Evolutionary conservation across 1,140 invertebrate genomes (phyloP), one percentile per base, ranked within the genome.

Genomic region (Planococcus citri): DNA sequence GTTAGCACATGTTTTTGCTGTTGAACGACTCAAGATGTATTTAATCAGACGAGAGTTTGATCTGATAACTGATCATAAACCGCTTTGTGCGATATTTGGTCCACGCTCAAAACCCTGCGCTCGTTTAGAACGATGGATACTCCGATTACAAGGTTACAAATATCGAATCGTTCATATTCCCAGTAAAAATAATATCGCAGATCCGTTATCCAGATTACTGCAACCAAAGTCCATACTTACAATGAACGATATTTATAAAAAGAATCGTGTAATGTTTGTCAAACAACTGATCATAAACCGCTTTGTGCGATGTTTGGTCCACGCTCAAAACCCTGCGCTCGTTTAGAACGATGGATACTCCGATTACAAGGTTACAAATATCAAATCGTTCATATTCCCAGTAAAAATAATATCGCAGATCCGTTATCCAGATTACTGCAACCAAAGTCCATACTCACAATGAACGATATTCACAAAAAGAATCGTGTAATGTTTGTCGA

Each of bases 391-490:
- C n/a, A 41, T 41, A 10, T 9, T n/a, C 29, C 69, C 10, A 20
- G 41, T 25, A 10, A 68, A 37, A 57, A 71, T 12, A 70, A 71
- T 21, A 41, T 38, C 27, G 20, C 22, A 6, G 20, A 67, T 27
- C 41, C 71, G 17, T 41, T 58, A 38, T 21, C 27, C 17, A 41
- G 68, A 9, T n/a, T 41, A 9, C n/a, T 41, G 37, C n/a, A 41
- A n/a, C 9, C n/a, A 10, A 41, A n/a, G 9, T 41, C 9, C 9
- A 41, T 10, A 10, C 37, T 41, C 9, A 41, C 9, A 10, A 6
- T 17, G 33, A 9, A 25, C n/a, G 37, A 41, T n/a, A 41, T 41
- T 9, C n/a, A 41, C n/a, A n/a, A 41, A n/a, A 61, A 61, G 58
- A 61, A 61, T 61, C 8, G 8, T 8, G 58, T 61, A 8, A 12